phyloP scores from a whole-genome alignment of 2,113 vertebrate genomes.

The Telmatochromis bifrenatus region DNA sequence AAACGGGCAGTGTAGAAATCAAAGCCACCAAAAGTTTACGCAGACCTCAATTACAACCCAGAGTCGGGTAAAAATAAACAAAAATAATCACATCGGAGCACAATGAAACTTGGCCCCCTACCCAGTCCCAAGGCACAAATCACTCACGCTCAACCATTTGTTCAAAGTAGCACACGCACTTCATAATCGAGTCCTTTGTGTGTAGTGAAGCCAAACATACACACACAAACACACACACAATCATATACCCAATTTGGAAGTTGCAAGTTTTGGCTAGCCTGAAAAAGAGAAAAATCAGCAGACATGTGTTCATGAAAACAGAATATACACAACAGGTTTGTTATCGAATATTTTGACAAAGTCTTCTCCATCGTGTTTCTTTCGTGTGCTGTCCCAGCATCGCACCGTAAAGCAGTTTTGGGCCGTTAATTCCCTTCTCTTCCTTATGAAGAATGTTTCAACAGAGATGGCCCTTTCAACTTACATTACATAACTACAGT shows the following conservation, averaged over 20 bases:
- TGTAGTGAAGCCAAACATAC: neutral
- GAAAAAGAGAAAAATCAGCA: neutral
- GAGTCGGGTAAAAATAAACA: conserved; percentile 67
- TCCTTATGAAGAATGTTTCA: neutral
- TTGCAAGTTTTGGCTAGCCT: neutral
- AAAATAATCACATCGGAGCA: conserved; percentile 61
- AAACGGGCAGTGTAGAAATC: conserved; percentile 45
- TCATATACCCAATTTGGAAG: conserved; percentile 34
- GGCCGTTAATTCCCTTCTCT: neutral
- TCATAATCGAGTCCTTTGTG: conserved; percentile 20
- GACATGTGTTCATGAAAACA: neutral
- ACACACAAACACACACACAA: conserved; percentile 3
- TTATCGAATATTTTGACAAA: neutral
- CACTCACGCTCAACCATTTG: neutral
- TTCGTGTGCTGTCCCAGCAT: neutral
- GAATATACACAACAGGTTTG: neutral
- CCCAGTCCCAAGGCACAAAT: neutral
- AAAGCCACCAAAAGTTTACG: conserved; percentile 61
- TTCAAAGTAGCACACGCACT: conserved; percentile 14
- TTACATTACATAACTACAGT: conserved; percentile 36
- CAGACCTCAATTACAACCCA: conserved; percentile 69
- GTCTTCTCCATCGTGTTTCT: neutral
- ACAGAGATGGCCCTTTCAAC: neutral
- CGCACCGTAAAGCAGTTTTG: neutral
- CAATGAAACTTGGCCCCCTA: conserved; percentile 47